A percentile compares a stretch with the other conserved stretches of the same genome.
Conservation (phyloP, 2,797 vertebrate species). For the Craterocephalus amniculus region DNA sequence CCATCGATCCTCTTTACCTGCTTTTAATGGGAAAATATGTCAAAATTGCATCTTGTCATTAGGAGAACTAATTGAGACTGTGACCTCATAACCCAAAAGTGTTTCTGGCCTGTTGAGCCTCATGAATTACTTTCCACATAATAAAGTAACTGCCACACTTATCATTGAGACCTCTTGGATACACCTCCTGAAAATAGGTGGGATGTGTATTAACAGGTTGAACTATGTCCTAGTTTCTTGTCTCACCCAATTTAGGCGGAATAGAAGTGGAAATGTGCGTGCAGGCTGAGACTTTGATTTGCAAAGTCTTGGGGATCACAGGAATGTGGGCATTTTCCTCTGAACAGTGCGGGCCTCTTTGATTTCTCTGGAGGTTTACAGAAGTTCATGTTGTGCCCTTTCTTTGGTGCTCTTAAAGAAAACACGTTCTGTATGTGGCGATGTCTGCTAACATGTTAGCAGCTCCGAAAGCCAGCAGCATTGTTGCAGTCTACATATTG, state of each 20-base stretch:
- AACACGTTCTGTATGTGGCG: conserved; percentile 14
- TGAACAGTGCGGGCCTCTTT: conserved; percentile 77
- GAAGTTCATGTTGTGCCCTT: conserved; percentile 74
- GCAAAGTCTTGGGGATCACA: conserved; percentile 72
- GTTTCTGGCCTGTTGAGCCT: conserved; percentile 56
- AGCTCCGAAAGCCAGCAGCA: conserved; percentile 34
- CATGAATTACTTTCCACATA: conserved; percentile 59
- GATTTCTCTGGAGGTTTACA: conserved; percentile 81
- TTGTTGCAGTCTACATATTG: conserved; percentile 9
- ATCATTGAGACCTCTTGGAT: conserved; percentile 63
- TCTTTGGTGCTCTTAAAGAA: conserved; percentile 60
- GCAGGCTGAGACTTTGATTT: conserved; percentile 76
- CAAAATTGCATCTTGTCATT: conserved; percentile 50
- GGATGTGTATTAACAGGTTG: conserved; percentile 71
- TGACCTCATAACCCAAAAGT: conserved; percentile 67
- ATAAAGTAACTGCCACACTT: conserved; percentile 56
- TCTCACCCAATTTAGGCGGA: conserved; percentile 65
- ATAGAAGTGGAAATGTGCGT: conserved; percentile 44
- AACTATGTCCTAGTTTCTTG: conserved; percentile 71
- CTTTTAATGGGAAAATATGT: conserved; percentile 39
- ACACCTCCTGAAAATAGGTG: conserved; percentile 60
- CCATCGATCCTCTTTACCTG: conserved; percentile 50
- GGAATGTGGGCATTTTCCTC: conserved; percentile 71
- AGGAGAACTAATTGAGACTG: conserved; percentile 61
- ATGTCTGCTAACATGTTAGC: conserved; percentile 28